phyloP scores from a whole-genome alignment of 2,888 invertebrate species.

The Psylliodes chrysocephalus region DNA sequence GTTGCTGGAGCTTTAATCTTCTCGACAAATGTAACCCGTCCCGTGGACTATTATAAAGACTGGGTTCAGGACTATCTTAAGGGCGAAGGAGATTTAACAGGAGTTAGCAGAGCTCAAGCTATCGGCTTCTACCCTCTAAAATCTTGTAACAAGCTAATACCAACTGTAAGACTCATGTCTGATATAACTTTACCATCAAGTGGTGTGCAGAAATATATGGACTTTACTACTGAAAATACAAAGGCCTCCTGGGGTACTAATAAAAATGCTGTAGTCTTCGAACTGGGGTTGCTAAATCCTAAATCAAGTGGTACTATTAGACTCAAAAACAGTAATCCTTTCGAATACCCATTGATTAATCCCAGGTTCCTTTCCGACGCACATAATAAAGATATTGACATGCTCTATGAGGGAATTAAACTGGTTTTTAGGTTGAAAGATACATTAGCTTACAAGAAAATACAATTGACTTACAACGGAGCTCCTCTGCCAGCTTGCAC shows the following conservation, averaged over 20 bases:
- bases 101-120: neutral
- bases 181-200: neutral
- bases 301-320: slow-evolving; percentile 72
- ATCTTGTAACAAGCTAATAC: neutral
- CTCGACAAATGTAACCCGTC: slow-evolving; percentile 69
- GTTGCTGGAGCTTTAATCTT: slow-evolving; percentile 68
- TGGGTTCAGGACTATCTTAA: slow-evolving; percentile 66
- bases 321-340: slow-evolving; percentile 41
- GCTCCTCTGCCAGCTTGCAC: slow-evolving; percentile 34
- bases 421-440: slow-evolving; percentile 62
- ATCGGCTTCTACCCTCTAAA: neutral
- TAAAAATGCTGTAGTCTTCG: neutral
- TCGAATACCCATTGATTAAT: slow-evolving; percentile 69
- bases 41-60: slow-evolving; percentile 47
- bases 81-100: slow-evolving; percentile 32
- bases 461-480: slow-evolving; percentile 60
- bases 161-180: neutral
- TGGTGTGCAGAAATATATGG: neutral
- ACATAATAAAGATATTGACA: slow-evolving; percentile 62
- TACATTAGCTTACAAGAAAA: slow-evolving; percentile 66
- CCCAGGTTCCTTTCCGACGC: slow-evolving; percentile 72
- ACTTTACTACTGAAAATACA: neutral
- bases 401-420: slow-evolving; percentile 66
- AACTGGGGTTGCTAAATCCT: neutral
- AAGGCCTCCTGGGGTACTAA: slow-evolving; percentile 24